Conservation (phyloP, 2,888 invertebrate genomes). For the Galerucella calmariensis region DNA sequence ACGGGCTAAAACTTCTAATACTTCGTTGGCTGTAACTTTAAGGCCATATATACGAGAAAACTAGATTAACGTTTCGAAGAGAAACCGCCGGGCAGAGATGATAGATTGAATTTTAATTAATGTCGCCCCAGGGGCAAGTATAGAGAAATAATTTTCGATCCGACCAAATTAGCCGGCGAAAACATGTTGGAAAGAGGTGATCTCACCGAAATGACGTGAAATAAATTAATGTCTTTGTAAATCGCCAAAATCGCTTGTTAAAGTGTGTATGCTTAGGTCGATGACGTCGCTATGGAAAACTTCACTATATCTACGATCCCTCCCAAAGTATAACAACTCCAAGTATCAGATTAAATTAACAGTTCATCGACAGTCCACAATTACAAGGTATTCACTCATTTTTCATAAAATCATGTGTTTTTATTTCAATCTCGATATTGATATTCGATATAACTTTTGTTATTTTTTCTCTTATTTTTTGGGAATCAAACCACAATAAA, state of each 20-base stretch:
- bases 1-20: slow-evolving; percentile 37
- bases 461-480: no score
- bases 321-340: not conserved
- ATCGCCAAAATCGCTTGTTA: not conserved
- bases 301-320: not conserved
- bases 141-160: slow-evolving; percentile 34
- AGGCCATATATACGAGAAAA: slow-evolving; percentile 40
- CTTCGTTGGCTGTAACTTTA: slow-evolving; percentile 40
- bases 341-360: not conserved
- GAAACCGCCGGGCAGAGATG: slow-evolving; percentile 38
- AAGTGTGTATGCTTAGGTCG: not conserved
- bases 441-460: no score
- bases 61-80: slow-evolving; percentile 41
- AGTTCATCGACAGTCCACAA: not conserved
- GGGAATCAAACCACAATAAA: no score
- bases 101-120: slow-evolving; percentile 47
- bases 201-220: slow-evolving; percentile 10
- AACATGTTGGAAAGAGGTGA: slow-evolving; percentile 10
- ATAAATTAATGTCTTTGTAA: slow-evolving; percentile 16
- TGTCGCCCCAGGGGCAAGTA: slow-evolving; percentile 32
- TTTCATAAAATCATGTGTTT: not conserved
- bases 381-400: not conserved
- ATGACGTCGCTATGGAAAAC: not conserved
- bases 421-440: no score
- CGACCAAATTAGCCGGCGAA: slow-evolving; percentile 22